phyloP scores from a whole-genome alignment of 2,888 invertebrate genomes.

The Drosophila lutescens region DNA sequence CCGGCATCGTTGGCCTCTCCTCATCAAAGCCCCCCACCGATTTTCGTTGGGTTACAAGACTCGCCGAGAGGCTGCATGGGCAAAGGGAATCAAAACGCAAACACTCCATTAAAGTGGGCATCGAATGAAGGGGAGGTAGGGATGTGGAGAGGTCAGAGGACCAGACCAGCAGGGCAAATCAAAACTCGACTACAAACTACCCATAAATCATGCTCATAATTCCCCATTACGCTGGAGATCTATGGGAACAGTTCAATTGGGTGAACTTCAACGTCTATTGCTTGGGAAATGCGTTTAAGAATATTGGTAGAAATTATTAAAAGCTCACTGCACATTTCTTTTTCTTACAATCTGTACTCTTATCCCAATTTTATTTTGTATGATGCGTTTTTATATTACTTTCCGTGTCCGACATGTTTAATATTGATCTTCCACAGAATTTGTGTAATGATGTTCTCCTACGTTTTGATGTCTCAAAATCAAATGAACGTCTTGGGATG shows the following conservation, averaged over 20 bases:
- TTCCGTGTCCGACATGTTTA: not conserved
- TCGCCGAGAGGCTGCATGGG: slow-evolving; percentile 7
- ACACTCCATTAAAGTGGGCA: slow-evolving; percentile 51
- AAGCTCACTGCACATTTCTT: not conserved
- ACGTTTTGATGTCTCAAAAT: slow-evolving; percentile 8
- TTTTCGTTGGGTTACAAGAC: slow-evolving; percentile 4
- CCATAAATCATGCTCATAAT: slow-evolving; percentile 37
- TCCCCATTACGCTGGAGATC: not conserved
- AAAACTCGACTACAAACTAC: slow-evolving; percentile 18
- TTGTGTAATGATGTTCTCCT: slow-evolving; percentile 1
- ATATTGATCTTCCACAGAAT: too few species aligned
- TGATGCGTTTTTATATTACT: not conserved
- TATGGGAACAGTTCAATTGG: slow-evolving; percentile 14
- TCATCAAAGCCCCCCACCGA: not conserved
- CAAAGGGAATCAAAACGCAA: slow-evolving; percentile 45
- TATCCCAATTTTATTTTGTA: not conserved
- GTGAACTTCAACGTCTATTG: slow-evolving; percentile 6
- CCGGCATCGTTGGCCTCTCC: slow-evolving; percentile 17
- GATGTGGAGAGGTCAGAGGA: slow-evolving; percentile 16
- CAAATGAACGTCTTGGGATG: slow-evolving; percentile 6
- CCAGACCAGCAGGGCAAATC: slow-evolving; percentile 19
- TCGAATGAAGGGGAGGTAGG: not conserved
- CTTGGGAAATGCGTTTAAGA: not conserved
- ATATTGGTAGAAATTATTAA: slow-evolving; percentile 1
- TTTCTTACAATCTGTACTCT: not conserved